Conservation (phyloP, 2,797 vertebrate species). For the Holocentrus rufus region DNA sequence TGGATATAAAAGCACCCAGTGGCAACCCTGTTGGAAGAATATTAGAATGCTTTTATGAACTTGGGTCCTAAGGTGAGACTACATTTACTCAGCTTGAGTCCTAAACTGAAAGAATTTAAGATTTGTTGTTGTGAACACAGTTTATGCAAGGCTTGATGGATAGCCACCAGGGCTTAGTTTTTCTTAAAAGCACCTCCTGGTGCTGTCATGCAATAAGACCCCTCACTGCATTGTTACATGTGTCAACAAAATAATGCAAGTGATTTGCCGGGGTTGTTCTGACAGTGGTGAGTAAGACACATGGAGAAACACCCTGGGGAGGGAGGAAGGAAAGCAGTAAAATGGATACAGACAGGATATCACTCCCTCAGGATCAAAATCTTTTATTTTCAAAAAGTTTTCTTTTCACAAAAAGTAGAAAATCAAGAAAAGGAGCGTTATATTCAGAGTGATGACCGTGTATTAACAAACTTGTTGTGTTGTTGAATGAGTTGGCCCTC, state of each 20-base stretch:
- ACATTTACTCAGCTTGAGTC: not conserved
- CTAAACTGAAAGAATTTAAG: not conserved
- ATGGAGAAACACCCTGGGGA: not conserved
- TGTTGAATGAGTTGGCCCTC: not conserved
- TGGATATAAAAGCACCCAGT: not conserved
- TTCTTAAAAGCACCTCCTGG: not conserved
- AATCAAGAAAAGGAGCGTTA: not conserved
- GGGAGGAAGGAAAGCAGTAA: not conserved
- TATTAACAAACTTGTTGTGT: not conserved
- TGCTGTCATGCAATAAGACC: not conserved
- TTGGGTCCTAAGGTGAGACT: not conserved
- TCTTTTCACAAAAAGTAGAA: not conserved
- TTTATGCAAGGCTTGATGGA: not conserved
- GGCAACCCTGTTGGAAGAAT: not conserved
- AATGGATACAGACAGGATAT: not conserved
- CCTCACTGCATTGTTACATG: not conserved
- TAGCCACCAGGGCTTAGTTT: not conserved
- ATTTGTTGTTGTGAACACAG: not conserved
- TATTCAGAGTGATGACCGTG: no score
- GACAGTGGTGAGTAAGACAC: not conserved
- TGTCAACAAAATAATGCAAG: conserved; percentile 2
- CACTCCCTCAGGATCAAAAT: not conserved
- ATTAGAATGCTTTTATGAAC: not conserved
- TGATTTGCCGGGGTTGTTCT: not conserved
- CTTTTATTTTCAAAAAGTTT: not conserved